These are phyloP conservation scores for Paralichthys olivaceus DNA, from an alignment of 2,113 vertebrate genomes.

Conservation along the genomic window DNA sequence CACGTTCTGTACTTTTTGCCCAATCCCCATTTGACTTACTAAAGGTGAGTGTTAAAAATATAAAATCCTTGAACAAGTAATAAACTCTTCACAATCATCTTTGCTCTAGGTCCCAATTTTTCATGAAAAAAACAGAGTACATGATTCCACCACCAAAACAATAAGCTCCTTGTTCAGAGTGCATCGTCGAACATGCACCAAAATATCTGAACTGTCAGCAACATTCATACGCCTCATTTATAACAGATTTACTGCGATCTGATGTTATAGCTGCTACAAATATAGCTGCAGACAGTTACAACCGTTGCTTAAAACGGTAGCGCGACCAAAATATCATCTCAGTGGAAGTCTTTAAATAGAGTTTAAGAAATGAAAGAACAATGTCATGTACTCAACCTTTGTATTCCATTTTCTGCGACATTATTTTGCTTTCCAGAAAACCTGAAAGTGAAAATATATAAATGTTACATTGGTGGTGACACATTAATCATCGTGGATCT, in stretches of 20 bases:
- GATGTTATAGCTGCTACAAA: conserved; percentile 22
- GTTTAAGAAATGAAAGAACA: conserved; percentile 1
- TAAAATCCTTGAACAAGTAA: too few relatives aligned
- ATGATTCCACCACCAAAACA: conserved; percentile 1
- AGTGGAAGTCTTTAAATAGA: background rate
- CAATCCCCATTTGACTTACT: too few relatives aligned
- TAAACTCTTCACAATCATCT: background rate
- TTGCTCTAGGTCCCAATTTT: background rate
- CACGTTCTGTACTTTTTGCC: too few relatives aligned
- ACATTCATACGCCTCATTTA: background rate
- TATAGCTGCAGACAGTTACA: conserved; percentile 7
- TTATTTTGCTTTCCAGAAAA: conserved; percentile 1
- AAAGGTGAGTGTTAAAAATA: too few relatives aligned
- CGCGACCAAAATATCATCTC: conserved; percentile 1
- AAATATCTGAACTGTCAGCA: background rate
- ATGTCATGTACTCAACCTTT: background rate
- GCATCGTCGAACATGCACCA: background rate
- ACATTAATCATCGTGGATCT: background rate
- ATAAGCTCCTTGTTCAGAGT: conserved; percentile 4
- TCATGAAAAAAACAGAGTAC: background rate
- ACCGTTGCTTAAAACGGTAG: conserved; percentile 33
- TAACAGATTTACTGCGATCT: conserved; percentile 8
- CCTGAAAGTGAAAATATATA: conserved; percentile 4
- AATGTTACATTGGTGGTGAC: conserved; percentile 6
- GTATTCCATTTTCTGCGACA: background rate